Conservation (phyloP, 2,797 vertebrate genomes). For the Trachops cirrhosus region DNA sequence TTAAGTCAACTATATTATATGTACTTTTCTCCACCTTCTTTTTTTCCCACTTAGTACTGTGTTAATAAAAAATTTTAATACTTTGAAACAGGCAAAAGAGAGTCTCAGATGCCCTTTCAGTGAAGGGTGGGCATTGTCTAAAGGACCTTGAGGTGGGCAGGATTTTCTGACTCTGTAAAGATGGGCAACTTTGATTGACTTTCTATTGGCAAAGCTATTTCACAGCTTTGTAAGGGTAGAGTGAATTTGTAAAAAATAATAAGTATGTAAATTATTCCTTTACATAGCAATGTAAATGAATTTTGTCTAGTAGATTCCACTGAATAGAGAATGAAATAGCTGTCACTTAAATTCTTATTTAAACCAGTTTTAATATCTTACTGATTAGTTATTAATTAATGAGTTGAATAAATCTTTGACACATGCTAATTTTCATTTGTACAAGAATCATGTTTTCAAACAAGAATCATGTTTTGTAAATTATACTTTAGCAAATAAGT, state of each 20-base stretch:
- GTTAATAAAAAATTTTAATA: not conserved
- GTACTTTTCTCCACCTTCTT: not conserved
- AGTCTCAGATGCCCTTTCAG: not conserved
- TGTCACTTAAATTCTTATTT: not conserved
- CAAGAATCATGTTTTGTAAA: not conserved
- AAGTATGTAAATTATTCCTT: not conserved
- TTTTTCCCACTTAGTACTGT: not conserved
- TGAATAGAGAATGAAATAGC: not conserved
- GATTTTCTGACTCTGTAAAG: not conserved
- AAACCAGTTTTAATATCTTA: not conserved
- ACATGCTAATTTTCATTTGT: not conserved
- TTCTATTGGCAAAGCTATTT: not conserved
- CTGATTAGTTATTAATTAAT: not conserved
- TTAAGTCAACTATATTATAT: not conserved
- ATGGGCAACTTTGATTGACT: not conserved
- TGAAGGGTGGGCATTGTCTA: not conserved
- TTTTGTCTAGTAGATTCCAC: not conserved
- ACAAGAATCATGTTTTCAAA: not conserved
- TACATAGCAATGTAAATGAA: not conserved
- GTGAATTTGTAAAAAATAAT: not conserved
- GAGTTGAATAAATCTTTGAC: not conserved
- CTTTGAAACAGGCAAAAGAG: not conserved
- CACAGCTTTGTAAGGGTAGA: not conserved
- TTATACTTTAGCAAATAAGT: not conserved
- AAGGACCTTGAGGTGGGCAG: not conserved